Evolutionary conservation across 2,888 invertebrate species (phyloP).

Genomic region (Criorhina ranunculi): DNA sequence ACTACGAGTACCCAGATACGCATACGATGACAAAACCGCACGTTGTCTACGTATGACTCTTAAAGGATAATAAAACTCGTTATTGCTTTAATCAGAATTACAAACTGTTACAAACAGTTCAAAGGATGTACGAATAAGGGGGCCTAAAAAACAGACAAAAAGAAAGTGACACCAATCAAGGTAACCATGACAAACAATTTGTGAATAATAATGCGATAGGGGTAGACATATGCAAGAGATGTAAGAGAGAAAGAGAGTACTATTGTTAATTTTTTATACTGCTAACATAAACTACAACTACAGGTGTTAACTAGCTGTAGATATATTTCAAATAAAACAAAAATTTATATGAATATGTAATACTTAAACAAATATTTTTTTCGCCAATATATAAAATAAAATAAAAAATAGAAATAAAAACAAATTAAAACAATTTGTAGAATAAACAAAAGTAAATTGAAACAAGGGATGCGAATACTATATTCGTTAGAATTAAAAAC

Average conservation of each 20-base stretch:
- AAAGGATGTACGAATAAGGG: constrained; percentile 19
- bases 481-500: constrained; percentile 79
- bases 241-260: constrained; percentile 21
- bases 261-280: constrained; percentile 76
- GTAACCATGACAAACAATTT: constrained; percentile 9
- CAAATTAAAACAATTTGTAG: constrained; percentile 53
- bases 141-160: background rate
- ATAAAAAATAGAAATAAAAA: constrained; percentile 17
- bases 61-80: constrained; percentile 79
- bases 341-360: constrained; percentile 36
- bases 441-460: constrained; percentile 82
- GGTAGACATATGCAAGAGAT: background rate
- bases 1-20: constrained; percentile 84
- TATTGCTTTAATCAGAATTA: constrained; percentile 77
- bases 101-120: constrained; percentile 77
- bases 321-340: constrained; percentile 44
- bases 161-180: constrained; percentile 32
- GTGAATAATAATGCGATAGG: constrained; percentile 38
- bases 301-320: constrained; percentile 75
- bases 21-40: constrained; percentile 85
- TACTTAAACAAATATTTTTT: constrained; percentile 40
- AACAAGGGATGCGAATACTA: constrained; percentile 84
- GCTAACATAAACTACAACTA: constrained; percentile 71
- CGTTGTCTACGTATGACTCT: constrained; percentile 86
- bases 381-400: constrained; percentile 49